Conservation (phyloP, 2,888 invertebrate genomes). For the Drosophila nigricruria region DNA sequence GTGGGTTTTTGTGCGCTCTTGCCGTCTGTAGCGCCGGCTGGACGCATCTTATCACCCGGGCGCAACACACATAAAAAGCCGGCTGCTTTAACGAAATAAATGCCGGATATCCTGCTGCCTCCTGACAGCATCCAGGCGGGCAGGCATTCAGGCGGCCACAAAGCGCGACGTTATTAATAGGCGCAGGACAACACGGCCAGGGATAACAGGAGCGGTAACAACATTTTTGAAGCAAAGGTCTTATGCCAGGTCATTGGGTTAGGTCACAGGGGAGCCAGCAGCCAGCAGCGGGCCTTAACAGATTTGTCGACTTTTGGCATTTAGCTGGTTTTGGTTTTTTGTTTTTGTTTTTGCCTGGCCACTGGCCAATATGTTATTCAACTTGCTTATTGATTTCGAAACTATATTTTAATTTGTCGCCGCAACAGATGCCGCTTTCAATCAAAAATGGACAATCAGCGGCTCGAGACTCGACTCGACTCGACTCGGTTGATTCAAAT, state of each 20-base stretch:
- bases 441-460: slow-evolving; percentile 64
- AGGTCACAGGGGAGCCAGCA: slow-evolving; percentile 11
- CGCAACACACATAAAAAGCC: slow-evolving; percentile 33
- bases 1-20: neutral
- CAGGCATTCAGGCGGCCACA: slow-evolving; percentile 22
- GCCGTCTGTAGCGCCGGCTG: slow-evolving; percentile 3
- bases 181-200: slow-evolving; percentile 19
- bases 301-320: slow-evolving; percentile 58
- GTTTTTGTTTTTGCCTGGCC: slow-evolving; percentile 8
- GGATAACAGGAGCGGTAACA: slow-evolving; percentile 23
- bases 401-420: slow-evolving; percentile 64
- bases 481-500: slow-evolving; percentile 24
- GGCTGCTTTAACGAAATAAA: slow-evolving; percentile 59
- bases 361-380: slow-evolving; percentile 36
- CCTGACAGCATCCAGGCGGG: slow-evolving; percentile 14
- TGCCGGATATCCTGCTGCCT: slow-evolving; percentile 66
- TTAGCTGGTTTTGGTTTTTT: slow-evolving; percentile 24
- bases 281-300: slow-evolving; percentile 54
- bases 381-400: slow-evolving; percentile 53
- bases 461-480: slow-evolving; percentile 12
- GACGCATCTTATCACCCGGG: slow-evolving; percentile 58
- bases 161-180: slow-evolving; percentile 54
- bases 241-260: slow-evolving; percentile 19
- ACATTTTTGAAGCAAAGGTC: slow-evolving; percentile 37
- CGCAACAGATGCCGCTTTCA: slow-evolving; percentile 48